A percentile compares a stretch with the other conserved stretches of the same genome.
phyloP scores from a whole-genome alignment of 2,113 vertebrate genomes.

The Circaetus gallicus region DNA sequence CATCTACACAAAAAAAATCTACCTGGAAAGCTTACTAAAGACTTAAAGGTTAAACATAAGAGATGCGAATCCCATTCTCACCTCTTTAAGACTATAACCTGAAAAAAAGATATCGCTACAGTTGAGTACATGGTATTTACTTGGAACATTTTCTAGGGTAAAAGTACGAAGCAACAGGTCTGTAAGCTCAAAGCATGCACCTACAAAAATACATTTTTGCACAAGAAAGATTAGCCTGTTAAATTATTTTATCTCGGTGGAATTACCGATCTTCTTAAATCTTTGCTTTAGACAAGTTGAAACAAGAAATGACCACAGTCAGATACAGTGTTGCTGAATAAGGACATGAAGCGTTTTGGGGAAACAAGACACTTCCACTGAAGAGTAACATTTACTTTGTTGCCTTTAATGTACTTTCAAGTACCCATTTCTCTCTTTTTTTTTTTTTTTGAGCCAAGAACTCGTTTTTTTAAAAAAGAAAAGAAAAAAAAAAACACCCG shows the following conservation, averaged over 20 bases:
- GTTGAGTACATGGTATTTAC: background rate
- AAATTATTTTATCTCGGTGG: background rate
- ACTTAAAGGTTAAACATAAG: background rate
- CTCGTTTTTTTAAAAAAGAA: background rate
- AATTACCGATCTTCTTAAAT: background rate
- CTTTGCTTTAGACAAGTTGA: background rate
- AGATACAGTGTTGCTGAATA: background rate
- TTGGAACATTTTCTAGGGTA: background rate
- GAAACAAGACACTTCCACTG: background rate
- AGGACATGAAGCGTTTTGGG: background rate
- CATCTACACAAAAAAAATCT: background rate
- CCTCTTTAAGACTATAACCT: background rate
- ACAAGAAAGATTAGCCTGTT: background rate
- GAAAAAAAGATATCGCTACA: background rate
- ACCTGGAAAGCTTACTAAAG: background rate
- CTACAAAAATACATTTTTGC: background rate
- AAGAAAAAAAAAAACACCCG: too few species aligned
- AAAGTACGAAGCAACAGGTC: constrained; percentile 31
- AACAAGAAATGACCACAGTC: background rate
- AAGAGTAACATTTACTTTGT: background rate
- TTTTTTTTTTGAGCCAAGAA: background rate
- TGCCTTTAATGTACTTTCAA: background rate
- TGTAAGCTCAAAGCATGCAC: background rate
- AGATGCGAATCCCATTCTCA: background rate
- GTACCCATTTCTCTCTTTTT: accelerated